A percentile compares a stretch with the other conserved stretches of the same genome.
phyloP scores from a whole-genome alignment of 2,113 vertebrate genomes.

The Platichthys flesus region DNA sequence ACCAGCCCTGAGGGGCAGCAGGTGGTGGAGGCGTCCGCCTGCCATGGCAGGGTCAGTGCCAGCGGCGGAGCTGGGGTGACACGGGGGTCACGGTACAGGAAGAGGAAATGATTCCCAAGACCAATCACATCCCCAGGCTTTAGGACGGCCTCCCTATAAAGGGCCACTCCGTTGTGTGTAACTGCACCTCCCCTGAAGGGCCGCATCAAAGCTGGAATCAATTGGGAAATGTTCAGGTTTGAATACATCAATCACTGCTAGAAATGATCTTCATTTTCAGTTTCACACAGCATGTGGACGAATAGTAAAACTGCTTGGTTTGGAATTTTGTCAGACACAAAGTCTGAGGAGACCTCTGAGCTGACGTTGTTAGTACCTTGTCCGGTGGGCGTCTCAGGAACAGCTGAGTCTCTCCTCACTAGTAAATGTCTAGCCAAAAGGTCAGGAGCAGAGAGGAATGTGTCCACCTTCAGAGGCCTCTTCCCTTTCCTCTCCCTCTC shows the following conservation, averaged over 20 bases:
- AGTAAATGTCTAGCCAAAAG: conserved; percentile 89
- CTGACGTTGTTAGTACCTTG: conserved; percentile 71
- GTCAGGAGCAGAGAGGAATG: conserved; percentile 90
- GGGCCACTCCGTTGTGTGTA: conserved; percentile 88
- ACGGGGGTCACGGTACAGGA: conserved; percentile 92
- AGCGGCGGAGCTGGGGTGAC: conserved; percentile 79
- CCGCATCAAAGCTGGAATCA: conserved; percentile 81
- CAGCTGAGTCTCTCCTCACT: conserved; percentile 83
- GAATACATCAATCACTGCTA: background rate
- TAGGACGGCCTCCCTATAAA: conserved; percentile 88
- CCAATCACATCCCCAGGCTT: conserved; percentile 91
- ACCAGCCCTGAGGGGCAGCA: conserved; percentile 79
- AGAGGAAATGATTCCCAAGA: conserved; percentile 89
- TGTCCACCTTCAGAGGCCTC: conserved; percentile 87
- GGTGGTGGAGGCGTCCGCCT: conserved; percentile 71
- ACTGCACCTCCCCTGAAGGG: conserved; percentile 89
- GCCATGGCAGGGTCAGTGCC: conserved; percentile 81
- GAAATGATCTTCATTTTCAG: background rate
- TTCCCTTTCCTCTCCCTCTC: conserved; percentile 84
- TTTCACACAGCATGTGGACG: too few relatives aligned
- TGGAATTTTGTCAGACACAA: too few relatives aligned
- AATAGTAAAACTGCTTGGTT: too few relatives aligned
- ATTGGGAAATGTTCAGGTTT: background rate
- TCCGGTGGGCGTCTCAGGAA: conserved; percentile 73
- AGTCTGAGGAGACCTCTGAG: background rate